Conservation (phyloP, 92 coral and sea anemone species). For the Porites cylindrica region DNA sequence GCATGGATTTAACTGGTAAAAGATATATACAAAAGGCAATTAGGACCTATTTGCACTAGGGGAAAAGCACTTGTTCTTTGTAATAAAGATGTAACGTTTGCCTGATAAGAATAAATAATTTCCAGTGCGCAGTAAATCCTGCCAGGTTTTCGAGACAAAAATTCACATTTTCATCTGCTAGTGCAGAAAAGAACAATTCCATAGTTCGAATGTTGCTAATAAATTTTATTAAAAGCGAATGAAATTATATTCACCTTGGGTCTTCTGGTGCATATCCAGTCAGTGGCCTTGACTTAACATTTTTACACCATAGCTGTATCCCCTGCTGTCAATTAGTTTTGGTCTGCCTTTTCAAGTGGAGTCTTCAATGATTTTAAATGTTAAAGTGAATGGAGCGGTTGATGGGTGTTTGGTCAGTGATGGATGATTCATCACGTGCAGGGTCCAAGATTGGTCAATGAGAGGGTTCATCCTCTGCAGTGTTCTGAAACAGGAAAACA, state of each 20-base stretch:
- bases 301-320: constrained; percentile 34
- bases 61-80: no score
- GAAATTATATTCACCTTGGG: constrained; percentile 14
- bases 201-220: no score
- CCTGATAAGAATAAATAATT: no score
- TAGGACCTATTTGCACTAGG: no score
- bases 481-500: constrained; percentile 9
- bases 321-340: constrained; percentile 34
- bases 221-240: no score
- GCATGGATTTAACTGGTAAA: no score
- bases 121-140: no score
- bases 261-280: constrained; percentile 27
- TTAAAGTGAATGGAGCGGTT: background rate
- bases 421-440: constrained; percentile 1
- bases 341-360: constrained; percentile 2
- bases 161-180: no score
- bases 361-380: constrained; percentile 16
- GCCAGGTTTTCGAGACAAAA: no score
- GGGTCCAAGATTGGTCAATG: constrained; percentile 8
- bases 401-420: background rate
- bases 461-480: constrained; percentile 6
- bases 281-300: constrained; percentile 12
- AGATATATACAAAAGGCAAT: no score
- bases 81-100: no score
- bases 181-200: no score